These are phyloP conservation scores for Haemorhous mexicanus DNA, from an alignment of 2,113 vertebrate genomes.

Conservation along the genomic window DNA sequence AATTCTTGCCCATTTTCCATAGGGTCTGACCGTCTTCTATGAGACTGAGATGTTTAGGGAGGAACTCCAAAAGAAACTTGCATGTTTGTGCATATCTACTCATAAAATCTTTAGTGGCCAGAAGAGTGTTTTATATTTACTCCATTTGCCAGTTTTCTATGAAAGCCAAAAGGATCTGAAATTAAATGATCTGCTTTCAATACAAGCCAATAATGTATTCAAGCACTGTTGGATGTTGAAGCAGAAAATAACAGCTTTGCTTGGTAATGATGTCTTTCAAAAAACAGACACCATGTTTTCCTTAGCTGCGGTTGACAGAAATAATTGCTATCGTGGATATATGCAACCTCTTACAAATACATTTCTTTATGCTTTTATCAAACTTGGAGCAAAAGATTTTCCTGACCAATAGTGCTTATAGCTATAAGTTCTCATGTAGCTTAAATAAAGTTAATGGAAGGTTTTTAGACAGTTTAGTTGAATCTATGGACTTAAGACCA, in stretches of 20 bases:
- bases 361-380: neutral
- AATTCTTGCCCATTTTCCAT: slow-evolving; percentile 16
- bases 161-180: neutral
- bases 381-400: neutral
- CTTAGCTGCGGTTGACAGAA: neutral
- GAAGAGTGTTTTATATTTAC: slow-evolving; percentile 14
- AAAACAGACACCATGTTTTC: neutral
- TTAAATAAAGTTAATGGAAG: neutral
- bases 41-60: neutral
- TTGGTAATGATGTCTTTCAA: neutral
- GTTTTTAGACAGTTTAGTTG: neutral
- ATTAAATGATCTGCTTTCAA: neutral
- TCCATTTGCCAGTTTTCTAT: slow-evolving; percentile 12
- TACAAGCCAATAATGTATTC: neutral
- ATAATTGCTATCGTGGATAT: neutral
- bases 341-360: neutral
- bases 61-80: neutral
- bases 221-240: neutral
- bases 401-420: neutral
- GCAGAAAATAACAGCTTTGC: neutral
- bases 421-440: neutral
- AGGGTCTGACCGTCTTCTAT: neutral
- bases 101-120: slow-evolving; percentile 12
- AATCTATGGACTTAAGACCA: neutral
- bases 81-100: neutral